phyloP scores from a whole-genome alignment of 2,888 invertebrate species.

The Terebella lapidaria region DNA sequence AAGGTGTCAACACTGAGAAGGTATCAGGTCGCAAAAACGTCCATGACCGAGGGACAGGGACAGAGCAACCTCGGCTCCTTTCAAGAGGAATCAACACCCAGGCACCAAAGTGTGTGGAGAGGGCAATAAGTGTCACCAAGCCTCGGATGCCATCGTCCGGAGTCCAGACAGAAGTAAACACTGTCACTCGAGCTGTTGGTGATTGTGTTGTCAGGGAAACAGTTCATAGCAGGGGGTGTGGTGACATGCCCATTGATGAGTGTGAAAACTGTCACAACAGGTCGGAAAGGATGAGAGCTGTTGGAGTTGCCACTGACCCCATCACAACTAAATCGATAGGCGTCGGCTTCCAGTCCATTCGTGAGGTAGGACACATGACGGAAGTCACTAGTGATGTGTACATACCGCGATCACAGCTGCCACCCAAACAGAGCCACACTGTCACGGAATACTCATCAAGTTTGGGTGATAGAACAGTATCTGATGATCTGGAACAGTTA shows the following conservation, averaged over 20 bases:
- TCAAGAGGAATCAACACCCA: slow-evolving; percentile 9
- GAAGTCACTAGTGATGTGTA: not conserved
- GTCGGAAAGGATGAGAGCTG: not conserved
- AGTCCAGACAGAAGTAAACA: not conserved
- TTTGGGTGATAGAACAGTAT: too few species aligned
- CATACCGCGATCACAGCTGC: not conserved
- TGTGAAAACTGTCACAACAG: not conserved
- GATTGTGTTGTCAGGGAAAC: not conserved
- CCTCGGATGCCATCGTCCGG: not conserved
- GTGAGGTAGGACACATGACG: not conserved
- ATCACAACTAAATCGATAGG: not conserved
- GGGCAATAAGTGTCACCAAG: not conserved
- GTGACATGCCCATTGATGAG: not conserved
- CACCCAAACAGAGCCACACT: not conserved
- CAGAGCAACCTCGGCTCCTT: not conserved
- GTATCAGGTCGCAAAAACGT: not conserved
- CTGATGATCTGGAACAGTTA: too few species aligned
- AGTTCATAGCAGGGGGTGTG: not conserved
- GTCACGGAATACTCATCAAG: too few species aligned
- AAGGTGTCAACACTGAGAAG: slow-evolving; percentile 2
- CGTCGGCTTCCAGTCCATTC: not conserved
- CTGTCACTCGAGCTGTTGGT: not conserved
- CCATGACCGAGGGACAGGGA: not conserved
- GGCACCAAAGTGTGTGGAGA: not conserved
- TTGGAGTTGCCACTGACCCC: not conserved